Base-by-base conservation (phyloP, 92 coral and sea anemone genomes). In the Bergia sp. region DNA sequence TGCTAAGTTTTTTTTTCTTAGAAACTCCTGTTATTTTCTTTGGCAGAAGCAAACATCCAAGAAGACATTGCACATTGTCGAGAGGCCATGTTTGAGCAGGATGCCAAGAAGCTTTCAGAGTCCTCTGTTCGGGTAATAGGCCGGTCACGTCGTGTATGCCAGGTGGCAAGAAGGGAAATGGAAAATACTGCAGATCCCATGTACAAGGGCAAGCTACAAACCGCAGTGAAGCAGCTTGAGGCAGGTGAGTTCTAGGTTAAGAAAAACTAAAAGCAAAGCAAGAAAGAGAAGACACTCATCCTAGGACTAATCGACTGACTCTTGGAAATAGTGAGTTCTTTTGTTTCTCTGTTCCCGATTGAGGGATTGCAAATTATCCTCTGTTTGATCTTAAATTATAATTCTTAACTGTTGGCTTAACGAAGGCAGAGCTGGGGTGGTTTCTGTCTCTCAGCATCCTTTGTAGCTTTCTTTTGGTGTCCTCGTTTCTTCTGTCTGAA, bases 151-250 rank as follows among this genome's bases (percentile, higher is more conserved):
- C 94, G 95, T 47, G 94, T 92, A 21, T 90, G 89, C 23, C 92
- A 92, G 89, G 98, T 95, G 4, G 85, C 94, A 67, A 94, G 88
- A 89, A 92, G 77, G 79, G 99, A 94, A 79, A 88, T 97, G 89
- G 87, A 92, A 40, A 81, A 87, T 10, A 94, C 99, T 37, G 93
- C 96, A 41, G 98, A 97, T 64, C 99, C 99, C 20, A 92, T 90
- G 94, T 94, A 91, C 93, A 94, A 97, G 78, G 95, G 98, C 38
- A 86, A 90, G 82, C 82, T 97, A 29, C 92, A 91, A 76, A 78
- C 91, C 71, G 92, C 92, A 15, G 86, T 90, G 47, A 88, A 80
- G 15, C 84, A 92, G 76, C 89, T 95, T 29, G 96, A 92, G 67
- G 78, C 91, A 89, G 95, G 98, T 95, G 72, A 10, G 55, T 72